Evolutionary conservation across 2,113 vertebrate species (phyloP).

Genomic region (Tetrax tetrax): DNA sequence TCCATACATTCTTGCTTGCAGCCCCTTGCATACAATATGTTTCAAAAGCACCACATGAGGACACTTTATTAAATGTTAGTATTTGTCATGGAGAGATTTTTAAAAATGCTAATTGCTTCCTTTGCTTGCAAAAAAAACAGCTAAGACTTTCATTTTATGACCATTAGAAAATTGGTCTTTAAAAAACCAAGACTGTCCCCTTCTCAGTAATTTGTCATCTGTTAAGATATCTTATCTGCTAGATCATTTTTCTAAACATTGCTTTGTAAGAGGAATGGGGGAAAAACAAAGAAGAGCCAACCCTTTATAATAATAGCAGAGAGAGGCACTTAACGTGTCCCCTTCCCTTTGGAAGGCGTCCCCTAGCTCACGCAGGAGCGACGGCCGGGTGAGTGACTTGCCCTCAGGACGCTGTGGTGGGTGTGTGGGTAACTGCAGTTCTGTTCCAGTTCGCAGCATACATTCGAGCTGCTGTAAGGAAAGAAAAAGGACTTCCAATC

Average conservation of each 20-base stretch:
- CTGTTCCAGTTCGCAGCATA: slow-evolving; percentile 89
- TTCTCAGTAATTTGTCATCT: neutral
- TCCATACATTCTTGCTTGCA: neutral
- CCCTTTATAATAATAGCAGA: neutral
- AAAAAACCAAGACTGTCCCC: neutral
- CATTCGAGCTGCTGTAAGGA: slow-evolving; percentile 94
- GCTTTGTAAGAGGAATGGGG: neutral
- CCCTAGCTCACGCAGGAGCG: rapidly evolving
- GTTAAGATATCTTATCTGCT: neutral
- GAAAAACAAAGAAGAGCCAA: neutral
- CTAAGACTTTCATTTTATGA: slow-evolving; percentile 1
- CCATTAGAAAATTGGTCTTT: neutral
- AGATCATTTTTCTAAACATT: neutral
- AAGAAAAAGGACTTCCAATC: slow-evolving; percentile 97
- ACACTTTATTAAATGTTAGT: neutral
- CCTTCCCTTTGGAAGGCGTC: neutral
- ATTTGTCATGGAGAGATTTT: neutral
- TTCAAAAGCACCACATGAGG: neutral
- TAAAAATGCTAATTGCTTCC: neutral
- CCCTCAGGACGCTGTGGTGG: neutral
- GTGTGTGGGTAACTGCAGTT: neutral
- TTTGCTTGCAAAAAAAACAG: slow-evolving; percentile 36
- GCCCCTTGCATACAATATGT: neutral
- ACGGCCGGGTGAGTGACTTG: neutral
- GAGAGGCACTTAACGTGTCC: rapidly evolving